A percentile compares a stretch with the other conserved stretches of the same genome.
These are phyloP conservation scores for Scaptomyza tumidula DNA, from an alignment of 2,888 invertebrate species.

Conservation along the genomic window DNA sequence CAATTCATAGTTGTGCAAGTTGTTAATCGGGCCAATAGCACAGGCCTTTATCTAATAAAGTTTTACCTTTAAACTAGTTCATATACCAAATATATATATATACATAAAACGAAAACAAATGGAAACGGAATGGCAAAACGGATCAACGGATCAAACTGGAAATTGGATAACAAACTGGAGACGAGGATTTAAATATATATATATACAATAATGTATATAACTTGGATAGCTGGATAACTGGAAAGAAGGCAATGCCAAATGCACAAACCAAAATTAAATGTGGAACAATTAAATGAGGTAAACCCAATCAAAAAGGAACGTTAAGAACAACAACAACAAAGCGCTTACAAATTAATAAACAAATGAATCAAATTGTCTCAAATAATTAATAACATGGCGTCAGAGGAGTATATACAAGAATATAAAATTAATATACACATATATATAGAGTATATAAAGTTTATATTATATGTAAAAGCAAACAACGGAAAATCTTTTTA, in stretches of 20 bases:
- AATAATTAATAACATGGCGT: background rate
- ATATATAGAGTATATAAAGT: background rate
- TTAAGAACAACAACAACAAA: conserved; percentile 42
- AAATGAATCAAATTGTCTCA: conserved; percentile 9
- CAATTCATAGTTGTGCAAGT: conserved; percentile 31
- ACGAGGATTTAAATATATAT: background rate
- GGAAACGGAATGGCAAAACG: conserved; percentile 5
- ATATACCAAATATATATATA: background rate
- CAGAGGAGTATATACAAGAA: background rate
- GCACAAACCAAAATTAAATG: conserved; percentile 33
- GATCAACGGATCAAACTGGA: background rate
- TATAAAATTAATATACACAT: background rate
- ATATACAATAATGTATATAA: background rate
- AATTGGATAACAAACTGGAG: background rate
- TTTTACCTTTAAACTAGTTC: conserved; percentile 11
- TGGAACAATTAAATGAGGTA: background rate
- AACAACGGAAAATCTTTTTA: no score
- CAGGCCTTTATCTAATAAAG: conserved; percentile 25
- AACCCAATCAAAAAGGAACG: conserved; percentile 17
- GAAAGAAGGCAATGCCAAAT: conserved; percentile 41
- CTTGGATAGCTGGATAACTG: conserved; percentile 9
- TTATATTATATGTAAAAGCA: background rate
- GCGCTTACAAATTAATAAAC: conserved; percentile 28
- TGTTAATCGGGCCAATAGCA: conserved; percentile 30
- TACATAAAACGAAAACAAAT: background rate